Evolutionary conservation across 2,888 invertebrate species (phyloP).

Genomic region (Melanargia galathea): DNA sequence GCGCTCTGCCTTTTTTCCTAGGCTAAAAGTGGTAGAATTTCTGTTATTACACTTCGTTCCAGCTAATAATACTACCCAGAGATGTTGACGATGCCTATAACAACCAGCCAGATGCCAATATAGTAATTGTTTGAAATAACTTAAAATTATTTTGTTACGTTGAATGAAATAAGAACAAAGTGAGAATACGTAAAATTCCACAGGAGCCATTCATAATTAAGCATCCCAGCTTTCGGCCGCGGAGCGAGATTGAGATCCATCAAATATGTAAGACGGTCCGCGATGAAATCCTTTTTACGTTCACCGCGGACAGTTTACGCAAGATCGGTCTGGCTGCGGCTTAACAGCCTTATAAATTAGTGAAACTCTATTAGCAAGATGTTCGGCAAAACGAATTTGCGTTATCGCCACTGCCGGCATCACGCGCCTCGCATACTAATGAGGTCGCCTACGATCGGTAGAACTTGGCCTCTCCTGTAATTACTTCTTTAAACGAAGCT

Average conservation of each 20-base stretch:
- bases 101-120: too few species aligned
- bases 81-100: neutral
- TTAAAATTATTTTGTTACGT: constrained; percentile 2
- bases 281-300: constrained; percentile 77
- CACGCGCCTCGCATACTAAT: constrained; percentile 76
- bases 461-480: constrained; percentile 73
- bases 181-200: constrained; percentile 62
- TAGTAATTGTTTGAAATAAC: neutral
- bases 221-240: constrained; percentile 57
- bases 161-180: constrained; percentile 27
- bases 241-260: constrained; percentile 65
- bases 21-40: too few species aligned
- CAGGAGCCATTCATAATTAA: constrained; percentile 68
- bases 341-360: constrained; percentile 81
- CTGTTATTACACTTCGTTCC: too few species aligned
- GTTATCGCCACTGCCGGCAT: constrained; percentile 76
- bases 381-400: constrained; percentile 81
- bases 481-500: constrained; percentile 80
- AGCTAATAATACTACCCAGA: too few species aligned
- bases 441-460: constrained; percentile 57
- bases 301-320: constrained; percentile 72
- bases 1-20: too few species aligned
- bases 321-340: constrained; percentile 57
- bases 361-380: constrained; percentile 82
- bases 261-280: constrained; percentile 74